Conservation (phyloP, 2,888 invertebrate species). For the Xestia sexstrigata region DNA sequence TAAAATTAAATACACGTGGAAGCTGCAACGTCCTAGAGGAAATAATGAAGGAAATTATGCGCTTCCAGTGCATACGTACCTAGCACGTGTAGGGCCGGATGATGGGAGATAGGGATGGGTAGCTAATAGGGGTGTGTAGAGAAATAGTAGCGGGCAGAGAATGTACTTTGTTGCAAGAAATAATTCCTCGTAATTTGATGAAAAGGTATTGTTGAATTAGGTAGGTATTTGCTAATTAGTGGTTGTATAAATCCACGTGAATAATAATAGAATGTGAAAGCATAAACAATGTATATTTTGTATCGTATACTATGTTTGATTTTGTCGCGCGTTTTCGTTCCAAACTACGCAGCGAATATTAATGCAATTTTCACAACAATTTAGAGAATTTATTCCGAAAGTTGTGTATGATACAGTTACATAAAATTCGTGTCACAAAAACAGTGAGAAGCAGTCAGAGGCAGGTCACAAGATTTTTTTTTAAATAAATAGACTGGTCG, state of each 20-base stretch:
- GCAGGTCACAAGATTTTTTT: neutral
- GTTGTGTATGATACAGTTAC: neutral
- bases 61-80: constrained; percentile 26
- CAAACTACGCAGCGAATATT: neutral
- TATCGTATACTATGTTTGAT: too few relatives aligned
- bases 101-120: neutral
- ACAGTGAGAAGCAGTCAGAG: neutral
- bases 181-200: neutral
- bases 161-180: constrained; percentile 2
- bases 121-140: neutral
- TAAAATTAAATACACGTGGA: constrained; percentile 48
- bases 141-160: neutral
- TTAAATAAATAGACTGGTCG: neutral
- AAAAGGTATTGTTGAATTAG: neutral
- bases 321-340: neutral
- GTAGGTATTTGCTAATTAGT: constrained; percentile 20
- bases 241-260: neutral
- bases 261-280: neutral
- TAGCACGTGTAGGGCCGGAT: constrained; percentile 4
- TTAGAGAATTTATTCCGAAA: neutral
- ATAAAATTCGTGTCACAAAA: neutral
- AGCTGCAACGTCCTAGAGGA: constrained; percentile 45
- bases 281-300: neutral
- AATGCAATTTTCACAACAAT: neutral
- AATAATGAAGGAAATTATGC: constrained; percentile 65